Evolutionary conservation across 2,888 invertebrate species (phyloP), one percentile per base, ranked within the genome.

Genomic region (Sphaerophoria taeniata): DNA sequence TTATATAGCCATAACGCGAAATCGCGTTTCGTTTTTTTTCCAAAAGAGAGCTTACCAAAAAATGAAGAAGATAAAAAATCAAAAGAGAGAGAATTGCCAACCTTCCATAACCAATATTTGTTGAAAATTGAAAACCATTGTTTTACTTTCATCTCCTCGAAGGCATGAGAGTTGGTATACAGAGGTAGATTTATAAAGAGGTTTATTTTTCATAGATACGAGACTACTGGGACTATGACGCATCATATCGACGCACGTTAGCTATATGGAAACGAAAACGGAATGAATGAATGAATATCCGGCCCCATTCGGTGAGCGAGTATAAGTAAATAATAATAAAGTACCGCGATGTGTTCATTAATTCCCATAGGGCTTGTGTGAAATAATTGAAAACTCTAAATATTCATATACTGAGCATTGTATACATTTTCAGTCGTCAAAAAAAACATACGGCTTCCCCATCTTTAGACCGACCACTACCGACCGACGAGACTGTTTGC

Each of bases 331-430:
- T 74, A 79, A 70, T 83, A 79, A 83, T 83, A 78, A 72, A 67
- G 60, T 74, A 67, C 72, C 60, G 11, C 63, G 39, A 74, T 74
- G 73, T 65, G 74, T 83, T 65, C 82, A 71, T 74, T 83, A 67
- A 83, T 79, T 75, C 79, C 65, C 83, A 53, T 31, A 55, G 58
- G 58, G 67, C 67, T 36, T 61, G 70, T 73, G 70, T 63, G 71
- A 60, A 84, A 75, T 79, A 84, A 84, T 79, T 84, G 83, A 84
- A 84, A 79, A 75, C 79, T 75, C 79, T 79, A 75, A 79, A 79
- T 84, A 84, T 84, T 74, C 83, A 84, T 79, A 43, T 31, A 43
- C 43, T 3, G 9, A 16, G 45, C 12, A 36, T 49, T 47, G 67
- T 63, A 65, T 65, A 49, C 24, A 60, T 60, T 60, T 49, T 53